Evolutionary conservation across 2,113 vertebrate species (phyloP).

Genomic region (Chaetorhynchus papuensis): DNA sequence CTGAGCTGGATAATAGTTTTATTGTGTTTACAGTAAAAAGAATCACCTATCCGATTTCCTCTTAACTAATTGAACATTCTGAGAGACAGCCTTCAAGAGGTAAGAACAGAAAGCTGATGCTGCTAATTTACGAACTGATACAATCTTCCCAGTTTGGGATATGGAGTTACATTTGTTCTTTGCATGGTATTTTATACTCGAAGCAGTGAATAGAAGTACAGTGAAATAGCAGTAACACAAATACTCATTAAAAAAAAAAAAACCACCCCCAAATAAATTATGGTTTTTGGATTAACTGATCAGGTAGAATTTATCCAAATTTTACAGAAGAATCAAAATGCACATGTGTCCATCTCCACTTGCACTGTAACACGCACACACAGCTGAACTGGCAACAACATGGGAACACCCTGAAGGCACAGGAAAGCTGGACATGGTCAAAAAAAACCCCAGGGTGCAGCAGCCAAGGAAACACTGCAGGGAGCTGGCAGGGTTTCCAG

Average conservation of each 20-base stretch:
- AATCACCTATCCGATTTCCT: background rate
- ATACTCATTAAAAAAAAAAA: background rate
- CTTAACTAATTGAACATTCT: background rate
- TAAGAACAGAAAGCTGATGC: background rate
- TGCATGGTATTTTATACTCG: background rate
- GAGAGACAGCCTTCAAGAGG: background rate
- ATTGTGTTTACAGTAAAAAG: background rate
- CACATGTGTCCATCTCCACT: rapidly evolving
- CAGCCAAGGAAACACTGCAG: background rate
- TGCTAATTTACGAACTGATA: conserved; percentile 3
- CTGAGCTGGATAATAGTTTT: background rate
- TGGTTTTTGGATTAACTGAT: background rate
- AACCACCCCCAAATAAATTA: background rate
- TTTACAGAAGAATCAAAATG: background rate
- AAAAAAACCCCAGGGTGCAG: background rate
- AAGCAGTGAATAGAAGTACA: background rate
- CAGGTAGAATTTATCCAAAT: background rate
- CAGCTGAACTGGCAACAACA: background rate
- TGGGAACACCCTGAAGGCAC: background rate
- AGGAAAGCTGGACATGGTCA: background rate
- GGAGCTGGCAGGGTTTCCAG: background rate
- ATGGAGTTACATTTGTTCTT: conserved; percentile 4
- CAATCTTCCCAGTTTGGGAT: background rate
- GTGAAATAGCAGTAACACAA: background rate
- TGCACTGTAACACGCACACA: background rate